Conservation (phyloP, 2,113 vertebrate species). For the Hemiprocne comata region DNA sequence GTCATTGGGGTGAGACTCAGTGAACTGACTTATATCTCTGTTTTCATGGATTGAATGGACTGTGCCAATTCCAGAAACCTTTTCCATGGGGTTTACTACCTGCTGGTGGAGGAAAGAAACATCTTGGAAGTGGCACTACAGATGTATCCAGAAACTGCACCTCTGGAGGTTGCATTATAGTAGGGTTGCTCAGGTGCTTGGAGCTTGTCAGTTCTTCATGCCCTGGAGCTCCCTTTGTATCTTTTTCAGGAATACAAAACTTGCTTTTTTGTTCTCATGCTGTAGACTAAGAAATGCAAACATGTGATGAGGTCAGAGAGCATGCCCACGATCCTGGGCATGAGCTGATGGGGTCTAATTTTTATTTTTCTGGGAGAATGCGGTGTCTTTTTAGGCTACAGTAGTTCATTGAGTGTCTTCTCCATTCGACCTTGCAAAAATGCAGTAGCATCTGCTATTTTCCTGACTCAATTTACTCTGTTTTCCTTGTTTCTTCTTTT, state of each 20-base stretch:
- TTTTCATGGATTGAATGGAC: background rate
- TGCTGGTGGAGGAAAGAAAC: background rate
- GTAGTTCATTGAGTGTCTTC: background rate
- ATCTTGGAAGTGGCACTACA: background rate
- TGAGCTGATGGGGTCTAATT: background rate
- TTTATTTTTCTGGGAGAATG: background rate
- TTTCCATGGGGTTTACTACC: background rate
- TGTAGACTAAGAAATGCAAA: background rate
- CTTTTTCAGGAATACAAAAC: background rate
- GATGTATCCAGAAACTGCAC: background rate
- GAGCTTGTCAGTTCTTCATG: background rate
- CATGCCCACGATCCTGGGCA: accelerated
- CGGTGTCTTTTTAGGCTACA: background rate
- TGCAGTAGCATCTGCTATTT: background rate
- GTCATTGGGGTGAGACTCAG: background rate
- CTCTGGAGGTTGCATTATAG: background rate
- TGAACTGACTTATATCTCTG: accelerated
- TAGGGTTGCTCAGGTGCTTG: background rate
- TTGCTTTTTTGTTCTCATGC: background rate
- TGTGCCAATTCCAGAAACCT: background rate
- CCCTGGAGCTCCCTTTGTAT: background rate
- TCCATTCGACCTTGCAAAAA: background rate
- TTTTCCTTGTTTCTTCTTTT: background rate
- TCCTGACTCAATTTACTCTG: background rate
- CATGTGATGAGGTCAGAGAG: background rate